A percentile compares a stretch with the other conserved stretches of the same genome.
Evolutionary conservation across 1,140 invertebrate species (phyloP).

Genomic region (Philopotamus ludificatus): DNA sequence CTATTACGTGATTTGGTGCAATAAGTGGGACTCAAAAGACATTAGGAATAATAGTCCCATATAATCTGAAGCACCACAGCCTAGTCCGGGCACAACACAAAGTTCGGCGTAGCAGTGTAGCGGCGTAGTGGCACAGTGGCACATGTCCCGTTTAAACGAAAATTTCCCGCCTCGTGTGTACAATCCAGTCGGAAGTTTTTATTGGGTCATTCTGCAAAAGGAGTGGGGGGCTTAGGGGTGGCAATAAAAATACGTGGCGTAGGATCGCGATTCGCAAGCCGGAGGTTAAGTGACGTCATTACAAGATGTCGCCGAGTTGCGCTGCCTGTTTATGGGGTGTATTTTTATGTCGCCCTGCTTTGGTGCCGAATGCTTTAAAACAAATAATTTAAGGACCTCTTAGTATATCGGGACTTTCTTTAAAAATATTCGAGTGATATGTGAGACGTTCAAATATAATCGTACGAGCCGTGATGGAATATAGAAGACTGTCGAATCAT

Average conservation of each 20-base stretch:
- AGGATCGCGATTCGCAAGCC: slow-evolving; percentile 17
- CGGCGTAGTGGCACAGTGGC: not conserved
- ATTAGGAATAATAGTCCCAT: too few relatives aligned
- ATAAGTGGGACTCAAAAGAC: too few relatives aligned
- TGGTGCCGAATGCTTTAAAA: not conserved
- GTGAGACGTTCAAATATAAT: too few relatives aligned
- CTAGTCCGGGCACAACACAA: too few relatives aligned
- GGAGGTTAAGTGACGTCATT: slow-evolving; percentile 34
- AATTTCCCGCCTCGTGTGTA: slow-evolving; percentile 11
- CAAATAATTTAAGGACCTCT: not conserved
- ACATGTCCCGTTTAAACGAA: slow-evolving; percentile 10
- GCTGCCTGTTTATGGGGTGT: not conserved
- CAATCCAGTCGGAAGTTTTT: slow-evolving; percentile 30
- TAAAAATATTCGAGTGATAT: too few relatives aligned
- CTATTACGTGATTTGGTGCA: too few relatives aligned
- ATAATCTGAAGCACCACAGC: too few relatives aligned
- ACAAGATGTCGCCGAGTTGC: slow-evolving; percentile 33
- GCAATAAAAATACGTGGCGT: slow-evolving; percentile 24
- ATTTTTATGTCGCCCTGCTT: not conserved
- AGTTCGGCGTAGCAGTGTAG: too few relatives aligned
- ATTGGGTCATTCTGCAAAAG: slow-evolving; percentile 16
- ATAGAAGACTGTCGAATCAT: too few relatives aligned
- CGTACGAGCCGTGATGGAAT: too few relatives aligned
- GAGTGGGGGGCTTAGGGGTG: not conserved
- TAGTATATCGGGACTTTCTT: too few relatives aligned